Evolutionary conservation across 2,113 vertebrate species (phyloP).

Genomic region (Gyps fulvus): DNA sequence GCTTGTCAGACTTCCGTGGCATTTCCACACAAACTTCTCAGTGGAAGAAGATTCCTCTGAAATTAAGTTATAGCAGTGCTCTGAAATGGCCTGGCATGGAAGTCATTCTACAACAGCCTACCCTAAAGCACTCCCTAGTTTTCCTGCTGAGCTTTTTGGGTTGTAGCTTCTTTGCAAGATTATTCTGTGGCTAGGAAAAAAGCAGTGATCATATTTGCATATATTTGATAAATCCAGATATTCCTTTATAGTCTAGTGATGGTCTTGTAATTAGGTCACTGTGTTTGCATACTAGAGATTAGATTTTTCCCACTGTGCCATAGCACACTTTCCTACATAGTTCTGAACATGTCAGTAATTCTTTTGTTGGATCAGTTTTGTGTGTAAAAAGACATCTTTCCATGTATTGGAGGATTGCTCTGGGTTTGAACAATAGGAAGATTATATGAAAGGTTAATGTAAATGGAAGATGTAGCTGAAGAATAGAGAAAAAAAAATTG

Average conservation of each 20-base stretch:
- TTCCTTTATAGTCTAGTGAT: background rate
- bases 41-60: background rate
- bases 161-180: background rate
- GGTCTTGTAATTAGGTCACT: background rate
- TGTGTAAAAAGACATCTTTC: background rate
- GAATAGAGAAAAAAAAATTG: background rate
- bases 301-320: background rate
- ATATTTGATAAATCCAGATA: background rate
- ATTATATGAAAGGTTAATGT: background rate
- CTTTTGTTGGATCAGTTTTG: background rate
- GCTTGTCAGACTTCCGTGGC: background rate
- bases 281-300: background rate
- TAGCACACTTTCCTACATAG: background rate
- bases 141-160: background rate
- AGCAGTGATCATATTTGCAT: background rate
- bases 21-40: background rate
- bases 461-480: background rate
- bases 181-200: background rate
- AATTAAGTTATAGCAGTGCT: background rate
- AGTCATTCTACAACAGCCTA: background rate
- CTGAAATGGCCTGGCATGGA: background rate
- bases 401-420: background rate
- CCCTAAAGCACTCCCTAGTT: background rate
- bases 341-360: background rate
- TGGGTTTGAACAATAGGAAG: background rate